Conservation (phyloP, 2,113 vertebrate species). For the Leptobrachium ailaonicum region DNA sequence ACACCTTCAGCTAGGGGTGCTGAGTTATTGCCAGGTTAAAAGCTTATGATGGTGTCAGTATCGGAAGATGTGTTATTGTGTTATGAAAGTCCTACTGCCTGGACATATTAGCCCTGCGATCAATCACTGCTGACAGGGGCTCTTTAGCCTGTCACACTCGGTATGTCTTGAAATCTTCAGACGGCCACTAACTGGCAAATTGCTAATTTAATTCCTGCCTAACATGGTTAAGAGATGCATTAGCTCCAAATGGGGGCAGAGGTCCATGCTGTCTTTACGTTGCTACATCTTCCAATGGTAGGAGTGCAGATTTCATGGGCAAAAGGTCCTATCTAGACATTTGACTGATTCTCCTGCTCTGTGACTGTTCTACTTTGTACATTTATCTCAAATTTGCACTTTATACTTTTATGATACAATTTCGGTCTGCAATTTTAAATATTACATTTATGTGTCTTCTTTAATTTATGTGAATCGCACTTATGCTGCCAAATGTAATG, state of each 20-base stretch:
- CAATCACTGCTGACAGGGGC: conserved; percentile 74
- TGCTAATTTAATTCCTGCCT: conserved; percentile 83
- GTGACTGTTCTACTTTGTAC: background rate
- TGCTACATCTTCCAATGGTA: conserved; percentile 32
- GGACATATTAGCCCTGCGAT: conserved; percentile 78
- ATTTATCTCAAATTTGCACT: background rate
- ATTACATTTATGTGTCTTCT: too few species aligned
- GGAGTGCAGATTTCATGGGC: conserved; percentile 29
- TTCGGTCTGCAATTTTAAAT: too few species aligned
- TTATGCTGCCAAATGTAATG: too few species aligned
- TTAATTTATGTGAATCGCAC: too few species aligned
- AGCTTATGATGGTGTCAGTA: conserved; percentile 78
- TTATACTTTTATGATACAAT: too few species aligned
- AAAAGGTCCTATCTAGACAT: conserved; percentile 26
- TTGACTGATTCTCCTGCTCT: conserved; percentile 6
- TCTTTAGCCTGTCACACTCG: conserved; percentile 79
- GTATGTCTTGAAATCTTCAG: conserved; percentile 78
- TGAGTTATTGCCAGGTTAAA: conserved; percentile 73
- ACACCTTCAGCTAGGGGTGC: conserved; percentile 42
- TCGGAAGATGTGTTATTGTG: conserved; percentile 81
- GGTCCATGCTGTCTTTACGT: conserved; percentile 32
- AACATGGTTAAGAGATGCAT: conserved; percentile 75
- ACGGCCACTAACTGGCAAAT: conserved; percentile 82
- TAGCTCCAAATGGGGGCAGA: conserved; percentile 48
- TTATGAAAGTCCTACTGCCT: conserved; percentile 81